phyloP scores from a whole-genome alignment of 2,113 vertebrate species.

The Sturnus vulgaris region DNA sequence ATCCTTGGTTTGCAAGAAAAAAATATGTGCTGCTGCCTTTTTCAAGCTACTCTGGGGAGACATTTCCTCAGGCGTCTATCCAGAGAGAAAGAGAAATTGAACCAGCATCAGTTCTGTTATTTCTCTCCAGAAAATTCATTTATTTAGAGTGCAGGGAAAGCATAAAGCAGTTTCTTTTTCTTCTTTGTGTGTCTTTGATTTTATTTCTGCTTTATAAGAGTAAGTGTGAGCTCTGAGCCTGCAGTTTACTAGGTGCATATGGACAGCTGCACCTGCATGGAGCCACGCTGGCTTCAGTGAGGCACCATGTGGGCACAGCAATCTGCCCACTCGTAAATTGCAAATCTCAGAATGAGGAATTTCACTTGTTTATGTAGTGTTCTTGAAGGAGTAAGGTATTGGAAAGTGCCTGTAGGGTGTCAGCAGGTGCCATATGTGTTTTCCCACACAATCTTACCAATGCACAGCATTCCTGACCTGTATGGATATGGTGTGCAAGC shows the following conservation, averaged over 20 bases:
- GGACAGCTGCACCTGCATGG: not conserved
- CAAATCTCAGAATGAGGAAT: not conserved
- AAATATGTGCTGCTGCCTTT: not conserved
- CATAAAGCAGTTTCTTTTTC: not conserved
- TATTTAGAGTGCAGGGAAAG: not conserved
- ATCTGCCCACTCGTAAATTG: not conserved
- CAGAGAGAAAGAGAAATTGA: not conserved
- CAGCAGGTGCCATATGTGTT: not conserved
- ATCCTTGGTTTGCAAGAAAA: not conserved
- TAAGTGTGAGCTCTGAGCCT: not conserved
- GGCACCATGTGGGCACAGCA: not conserved
- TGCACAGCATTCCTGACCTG: not conserved
- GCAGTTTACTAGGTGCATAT: not conserved
- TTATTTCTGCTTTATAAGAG: not conserved
- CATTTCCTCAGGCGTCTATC: not conserved
- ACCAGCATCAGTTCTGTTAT: not conserved
- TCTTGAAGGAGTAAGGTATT: not conserved
- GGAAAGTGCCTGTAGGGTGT: not conserved
- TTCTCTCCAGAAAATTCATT: not conserved
- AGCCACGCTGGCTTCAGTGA: not conserved
- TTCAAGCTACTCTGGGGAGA: not conserved
- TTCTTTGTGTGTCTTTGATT: not conserved
- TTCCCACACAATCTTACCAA: not conserved
- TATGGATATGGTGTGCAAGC: not conserved
- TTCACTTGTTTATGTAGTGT: not conserved